Evolutionary conservation across 2,113 vertebrate species (phyloP), one percentile per base, ranked within the genome.

Genomic region (Pterocles gutturalis): DNA sequence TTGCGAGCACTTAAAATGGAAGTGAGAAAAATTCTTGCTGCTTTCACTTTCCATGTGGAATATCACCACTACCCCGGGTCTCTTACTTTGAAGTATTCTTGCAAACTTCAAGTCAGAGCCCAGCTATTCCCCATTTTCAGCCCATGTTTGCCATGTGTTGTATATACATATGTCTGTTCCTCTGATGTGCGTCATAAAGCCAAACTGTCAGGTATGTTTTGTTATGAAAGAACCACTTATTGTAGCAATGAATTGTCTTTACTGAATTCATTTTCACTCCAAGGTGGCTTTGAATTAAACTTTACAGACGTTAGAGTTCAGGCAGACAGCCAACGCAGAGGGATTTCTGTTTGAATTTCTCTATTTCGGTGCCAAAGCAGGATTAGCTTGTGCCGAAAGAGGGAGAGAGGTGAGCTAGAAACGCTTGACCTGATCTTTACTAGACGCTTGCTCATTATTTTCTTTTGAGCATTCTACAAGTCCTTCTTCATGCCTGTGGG

Each of bases 361-460:
- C 96, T 93, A 83, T 87, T 80, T 83, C n/a, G 18, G 85, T 94
- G 95, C 91, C 93, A 95, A 90, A 86, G 73, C 76, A 88, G 93
- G 80, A 91, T 89, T 87, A 64, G 55, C 67, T 95, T 83, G 84
- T 96, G 88, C 81, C 96, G 96, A 89, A 97, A 83, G 53, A 62
- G 76, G 92, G 93, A 83, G 88, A 91, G 93, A 93, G 83, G 90
- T 95, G 86, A 93, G 71, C 21, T 90, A 69, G 55, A 96, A 96
- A 62, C 41, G 67, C 71, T 93, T 96, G 82, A 83, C 82, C 71
- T 94, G 36, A 53, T 62, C 84, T 93, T 92, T 79, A 60, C 48
- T 66, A 86, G 49, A 36, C 38, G 48, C 53, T 71, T 91, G 36
- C 11, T 93, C 53, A 78, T 94, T 89, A 85, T 96, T 97, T 95